Conservation (phyloP, 2,797 vertebrate genomes). For the Clarias laeviceps region DNA sequence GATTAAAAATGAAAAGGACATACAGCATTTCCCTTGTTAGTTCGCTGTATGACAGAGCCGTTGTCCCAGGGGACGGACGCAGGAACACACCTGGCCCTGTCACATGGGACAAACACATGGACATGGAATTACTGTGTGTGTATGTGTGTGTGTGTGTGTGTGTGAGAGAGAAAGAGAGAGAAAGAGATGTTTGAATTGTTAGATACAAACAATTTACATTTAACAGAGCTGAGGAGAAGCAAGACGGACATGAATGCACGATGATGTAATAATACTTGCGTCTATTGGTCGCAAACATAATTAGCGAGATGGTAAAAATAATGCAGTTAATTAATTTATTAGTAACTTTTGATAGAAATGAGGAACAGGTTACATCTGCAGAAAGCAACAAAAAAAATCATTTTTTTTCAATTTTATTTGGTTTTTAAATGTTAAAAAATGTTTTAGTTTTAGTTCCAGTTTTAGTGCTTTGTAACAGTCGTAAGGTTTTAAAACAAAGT, state of each 20-base stretch:
- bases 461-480: not conserved
- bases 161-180: not conserved
- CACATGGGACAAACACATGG: constrained; percentile 31
- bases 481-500: not conserved
- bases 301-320: not conserved
- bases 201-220: constrained; percentile 23
- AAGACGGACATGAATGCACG: not conserved
- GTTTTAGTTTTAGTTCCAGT: no score
- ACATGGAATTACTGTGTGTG: constrained; percentile 14
- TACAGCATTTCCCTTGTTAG: not conserved
- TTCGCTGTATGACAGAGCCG: not conserved
- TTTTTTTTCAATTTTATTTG: no score
- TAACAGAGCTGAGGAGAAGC: not conserved
- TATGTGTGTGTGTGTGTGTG: constrained; percentile 5
- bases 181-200: constrained; percentile 15
- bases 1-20: not conserved
- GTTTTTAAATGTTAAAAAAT: not conserved
- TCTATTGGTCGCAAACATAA: not conserved
- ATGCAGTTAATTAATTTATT: not conserved
- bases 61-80: constrained; percentile 9
- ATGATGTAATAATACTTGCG: not conserved
- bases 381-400: not conserved
- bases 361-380: not conserved
- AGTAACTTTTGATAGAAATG: not conserved
- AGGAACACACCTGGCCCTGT: constrained; percentile 26